phyloP scores from a whole-genome alignment of 1,140 invertebrate genomes.

The Archivesica marissinica region DNA sequence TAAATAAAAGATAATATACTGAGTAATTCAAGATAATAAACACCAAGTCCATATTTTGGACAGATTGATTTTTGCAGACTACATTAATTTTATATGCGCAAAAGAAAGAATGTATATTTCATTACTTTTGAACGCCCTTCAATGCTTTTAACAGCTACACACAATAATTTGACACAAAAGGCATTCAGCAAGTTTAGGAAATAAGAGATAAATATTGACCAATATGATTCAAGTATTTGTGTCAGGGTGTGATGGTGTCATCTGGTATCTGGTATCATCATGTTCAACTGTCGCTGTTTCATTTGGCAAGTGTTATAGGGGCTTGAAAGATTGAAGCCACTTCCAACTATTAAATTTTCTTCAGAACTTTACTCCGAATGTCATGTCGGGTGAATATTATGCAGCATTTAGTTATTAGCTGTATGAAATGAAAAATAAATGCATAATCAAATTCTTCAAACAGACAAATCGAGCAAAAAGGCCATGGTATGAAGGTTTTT shows the following conservation, averaged over 20 bases:
- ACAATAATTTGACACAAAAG: no score
- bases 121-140: no score
- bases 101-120: no score
- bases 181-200: no score
- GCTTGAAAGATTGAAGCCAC: background rate
- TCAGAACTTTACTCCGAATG: conserved; percentile 2
- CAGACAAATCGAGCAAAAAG: background rate
- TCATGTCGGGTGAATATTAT: background rate
- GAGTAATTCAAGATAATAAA: no score
- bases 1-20: no score
- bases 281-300: background rate
- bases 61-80: no score
- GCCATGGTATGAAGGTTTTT: background rate
- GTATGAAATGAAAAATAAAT: conserved; percentile 11
- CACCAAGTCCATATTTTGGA: no score
- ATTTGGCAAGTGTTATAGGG: background rate
- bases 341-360: conserved; percentile 12
- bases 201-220: no score
- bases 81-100: no score
- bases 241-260: background rate
- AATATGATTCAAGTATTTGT: background rate
- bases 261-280: background rate
- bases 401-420: background rate
- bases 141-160: no score
- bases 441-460: conserved; percentile 31